Base-by-base conservation (phyloP, 2,888 invertebrate species). In the Acleris laterana region DNA sequence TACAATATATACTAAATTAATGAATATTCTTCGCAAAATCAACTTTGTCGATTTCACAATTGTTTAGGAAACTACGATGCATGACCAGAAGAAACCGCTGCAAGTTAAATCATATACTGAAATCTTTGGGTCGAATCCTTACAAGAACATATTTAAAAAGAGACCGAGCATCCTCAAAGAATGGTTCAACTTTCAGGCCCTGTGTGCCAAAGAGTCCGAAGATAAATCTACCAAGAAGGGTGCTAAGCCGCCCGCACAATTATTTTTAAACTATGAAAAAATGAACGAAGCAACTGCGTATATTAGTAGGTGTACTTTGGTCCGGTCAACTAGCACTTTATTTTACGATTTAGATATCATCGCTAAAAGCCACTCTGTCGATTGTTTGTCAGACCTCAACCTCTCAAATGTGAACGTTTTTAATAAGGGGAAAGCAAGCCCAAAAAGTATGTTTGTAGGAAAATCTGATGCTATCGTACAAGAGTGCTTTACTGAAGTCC, bases 321-420 rank as follows among this genome's bases (percentile, higher is more conserved):
- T 75, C 19, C 76, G 70, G 32, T 90, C 91, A 9, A 81, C 80
- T 2, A 91, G 90, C 70, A 91, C 90, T 11, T 75, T 90, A 70
- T 92, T 90, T 70, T 91, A 81, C 62, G 90, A 92, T 76, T 76
- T 92, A 62, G 91, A 91, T 68, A 83, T 84, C 19, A 75, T 89
- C 66, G 82, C 82, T 9, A 89, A 87, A 73, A 82, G 83, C 60
- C 85, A 88, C 70, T 91, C 91, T 16, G 85, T 84, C 69, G 81
- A 85, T 70, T 82, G 78, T 71, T 65, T 84, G 2, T 73, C 80
- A 50, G 83, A 84, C 53, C 19, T 79, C 0, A 77, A 70, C 60
- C 20, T 70, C 17, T 81, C 84, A 2, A 82, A 81, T 66, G 74
- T 72, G n/a, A 80, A 81, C 69, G 71, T 76, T 68, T 58, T 78